Conservation (phyloP, 2,797 vertebrate genomes). For the Tokudaia tokunoshimensis region DNA sequence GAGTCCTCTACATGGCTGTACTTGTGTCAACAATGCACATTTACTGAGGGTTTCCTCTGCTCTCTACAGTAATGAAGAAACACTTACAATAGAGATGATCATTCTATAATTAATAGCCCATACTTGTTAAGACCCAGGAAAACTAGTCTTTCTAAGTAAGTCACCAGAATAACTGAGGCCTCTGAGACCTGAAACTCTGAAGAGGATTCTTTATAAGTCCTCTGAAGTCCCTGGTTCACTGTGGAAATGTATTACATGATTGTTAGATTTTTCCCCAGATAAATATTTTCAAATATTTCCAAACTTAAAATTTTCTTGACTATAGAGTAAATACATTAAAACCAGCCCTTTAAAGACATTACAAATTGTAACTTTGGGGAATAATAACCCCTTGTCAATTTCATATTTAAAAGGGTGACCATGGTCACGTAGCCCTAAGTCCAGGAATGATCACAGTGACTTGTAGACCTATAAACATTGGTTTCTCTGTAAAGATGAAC, state of each 20-base stretch:
- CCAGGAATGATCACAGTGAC: not conserved
- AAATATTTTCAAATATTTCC: not conserved
- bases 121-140: too few relatives aligned
- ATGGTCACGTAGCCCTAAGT: not conserved
- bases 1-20: too few relatives aligned
- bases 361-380: not conserved
- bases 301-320: not conserved
- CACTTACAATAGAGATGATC: not conserved
- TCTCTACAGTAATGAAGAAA: not conserved
- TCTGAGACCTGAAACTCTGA: not conserved
- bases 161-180: not conserved
- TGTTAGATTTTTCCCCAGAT: not conserved
- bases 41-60: not conserved
- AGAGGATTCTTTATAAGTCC: not conserved
- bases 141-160: not conserved
- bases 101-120: not conserved
- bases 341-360: not conserved
- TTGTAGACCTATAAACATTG: too few relatives aligned
- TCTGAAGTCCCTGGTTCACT: not conserved
- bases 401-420: not conserved
- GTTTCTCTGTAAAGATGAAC: not conserved
- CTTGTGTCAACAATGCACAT: not conserved
- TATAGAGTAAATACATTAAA: not conserved
- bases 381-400: not conserved
- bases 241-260: not conserved